These are phyloP conservation scores for Serranus cabrilla DNA, from an alignment of 2,797 vertebrate genomes.

Conservation along the genomic window DNA sequence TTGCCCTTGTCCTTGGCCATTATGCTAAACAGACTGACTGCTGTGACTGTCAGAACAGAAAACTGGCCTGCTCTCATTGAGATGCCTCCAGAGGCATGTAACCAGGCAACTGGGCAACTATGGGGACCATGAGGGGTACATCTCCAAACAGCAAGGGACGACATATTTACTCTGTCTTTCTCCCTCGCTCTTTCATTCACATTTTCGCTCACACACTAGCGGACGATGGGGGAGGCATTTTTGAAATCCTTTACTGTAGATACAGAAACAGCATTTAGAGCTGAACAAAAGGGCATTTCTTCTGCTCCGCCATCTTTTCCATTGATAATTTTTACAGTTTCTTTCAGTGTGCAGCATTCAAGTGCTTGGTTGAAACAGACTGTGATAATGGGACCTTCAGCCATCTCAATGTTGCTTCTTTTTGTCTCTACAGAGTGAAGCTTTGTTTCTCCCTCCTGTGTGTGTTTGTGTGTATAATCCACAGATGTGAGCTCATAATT, in stretches of 20 bases:
- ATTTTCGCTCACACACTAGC: slow-evolving; percentile 41
- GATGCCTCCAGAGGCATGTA: slow-evolving; percentile 80
- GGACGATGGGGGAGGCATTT: slow-evolving; percentile 46
- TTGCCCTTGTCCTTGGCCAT: slow-evolving; percentile 73
- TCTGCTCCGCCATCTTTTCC: slow-evolving; percentile 54
- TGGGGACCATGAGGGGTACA: slow-evolving; percentile 73
- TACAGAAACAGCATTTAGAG: slow-evolving; percentile 69
- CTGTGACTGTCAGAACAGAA: slow-evolving; percentile 70
- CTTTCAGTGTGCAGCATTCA: slow-evolving; percentile 49
- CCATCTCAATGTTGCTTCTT: slow-evolving; percentile 35
- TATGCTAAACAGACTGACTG: slow-evolving; percentile 74
- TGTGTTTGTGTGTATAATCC: slow-evolving; percentile 5
- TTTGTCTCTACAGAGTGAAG: slow-evolving; percentile 41
- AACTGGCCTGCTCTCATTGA: slow-evolving; percentile 68
- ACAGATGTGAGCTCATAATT: slow-evolving; percentile 20
- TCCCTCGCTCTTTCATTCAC: slow-evolving; percentile 60
- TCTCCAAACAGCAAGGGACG: slow-evolving; percentile 65
- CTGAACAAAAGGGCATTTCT: slow-evolving; percentile 66
- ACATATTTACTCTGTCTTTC: slow-evolving; percentile 65
- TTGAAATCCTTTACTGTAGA: slow-evolving; percentile 61
- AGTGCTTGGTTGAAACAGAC: slow-evolving; percentile 64
- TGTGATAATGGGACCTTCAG: slow-evolving; percentile 58
- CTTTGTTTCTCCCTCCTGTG: slow-evolving; percentile 24
- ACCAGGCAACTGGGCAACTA: slow-evolving; percentile 81
- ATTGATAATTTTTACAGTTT: slow-evolving; percentile 65